Percentiles rank a stretch among this genome's conserved stretches.
Evolutionary conservation across 2,888 invertebrate species (phyloP).

Genomic region (Ypsolopha scabrella): DNA sequence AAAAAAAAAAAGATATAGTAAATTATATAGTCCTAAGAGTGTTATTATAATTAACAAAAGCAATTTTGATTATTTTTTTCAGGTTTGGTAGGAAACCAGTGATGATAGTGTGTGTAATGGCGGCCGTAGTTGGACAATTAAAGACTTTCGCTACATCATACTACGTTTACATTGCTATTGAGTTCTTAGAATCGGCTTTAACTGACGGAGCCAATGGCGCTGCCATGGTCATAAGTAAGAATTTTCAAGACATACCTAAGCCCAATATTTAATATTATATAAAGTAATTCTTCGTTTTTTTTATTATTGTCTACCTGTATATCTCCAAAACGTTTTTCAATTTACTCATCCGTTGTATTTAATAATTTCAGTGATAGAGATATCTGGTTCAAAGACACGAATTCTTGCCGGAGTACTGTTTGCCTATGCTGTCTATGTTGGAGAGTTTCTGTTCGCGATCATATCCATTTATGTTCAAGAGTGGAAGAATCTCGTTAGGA

Average conservation of each 20-base stretch:
- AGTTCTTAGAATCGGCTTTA: constrained; percentile 38
- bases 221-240: constrained; percentile 40
- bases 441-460: constrained; percentile 38
- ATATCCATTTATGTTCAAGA: constrained; percentile 42
- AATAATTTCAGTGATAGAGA: constrained; percentile 57
- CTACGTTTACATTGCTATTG: constrained; percentile 30
- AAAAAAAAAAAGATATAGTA: too few species aligned
- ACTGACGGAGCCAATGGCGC: constrained; percentile 38
- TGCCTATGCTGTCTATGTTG: constrained; percentile 40
- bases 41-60: too few species aligned
- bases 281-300: too few species aligned
- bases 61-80: constrained; percentile 10
- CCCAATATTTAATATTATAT: too few species aligned
- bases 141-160: constrained; percentile 40
- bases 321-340: constrained; percentile 9
- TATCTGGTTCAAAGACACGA: constrained; percentile 32
- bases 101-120: constrained; percentile 32
- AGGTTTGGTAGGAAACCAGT: constrained; percentile 50
- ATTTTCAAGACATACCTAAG: too few species aligned
- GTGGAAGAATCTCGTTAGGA: constrained; percentile 41
- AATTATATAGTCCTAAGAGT: too few species aligned
- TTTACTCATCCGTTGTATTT: too few species aligned
- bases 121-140: constrained; percentile 33
- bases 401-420: constrained; percentile 40
- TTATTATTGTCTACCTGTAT: too few species aligned